Percentiles rank a stretch among this genome's conserved stretches.
These are phyloP conservation scores for Philaethria dido DNA, from an alignment of 2,888 invertebrate species.

Conservation along the genomic window DNA sequence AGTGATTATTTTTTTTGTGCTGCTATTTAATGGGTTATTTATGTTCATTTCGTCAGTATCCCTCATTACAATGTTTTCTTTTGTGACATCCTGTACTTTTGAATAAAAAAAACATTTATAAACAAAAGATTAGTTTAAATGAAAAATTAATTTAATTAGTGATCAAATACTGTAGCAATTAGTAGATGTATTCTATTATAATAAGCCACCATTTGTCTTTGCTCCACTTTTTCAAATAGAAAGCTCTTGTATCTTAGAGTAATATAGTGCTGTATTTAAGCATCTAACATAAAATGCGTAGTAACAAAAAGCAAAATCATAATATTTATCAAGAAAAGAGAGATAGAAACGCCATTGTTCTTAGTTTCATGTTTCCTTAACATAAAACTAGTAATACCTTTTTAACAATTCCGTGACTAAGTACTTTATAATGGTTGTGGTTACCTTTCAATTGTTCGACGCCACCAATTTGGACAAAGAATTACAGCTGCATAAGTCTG, in stretches of 20 bases:
- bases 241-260: not conserved
- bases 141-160: not conserved
- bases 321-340: conserved; percentile 15
- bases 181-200: not conserved
- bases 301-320: not conserved
- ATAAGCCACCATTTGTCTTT: not conserved
- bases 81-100: conserved; percentile 5
- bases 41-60: not conserved
- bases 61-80: not conserved
- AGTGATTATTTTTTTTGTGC: conserved; percentile 1
- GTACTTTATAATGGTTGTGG: conserved; percentile 24
- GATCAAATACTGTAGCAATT: not conserved
- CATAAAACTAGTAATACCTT: conserved; percentile 17
- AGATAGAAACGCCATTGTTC: conserved; percentile 9
- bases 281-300: not conserved
- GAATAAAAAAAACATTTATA: not conserved
- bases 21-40: conserved; percentile 10
- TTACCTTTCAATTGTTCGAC: conserved; percentile 34
- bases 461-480: conserved; percentile 21
- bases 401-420: conserved; percentile 37
- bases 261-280: not conserved
- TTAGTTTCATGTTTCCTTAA: conserved; percentile 19
- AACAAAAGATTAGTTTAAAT: not conserved
- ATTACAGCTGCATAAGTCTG: conserved; percentile 4
- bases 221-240: not conserved